Evolutionary conservation across 2,888 invertebrate species (phyloP), one percentile per base, ranked within the genome.

Genomic region (Sinopyrophorus schimmeli): DNA sequence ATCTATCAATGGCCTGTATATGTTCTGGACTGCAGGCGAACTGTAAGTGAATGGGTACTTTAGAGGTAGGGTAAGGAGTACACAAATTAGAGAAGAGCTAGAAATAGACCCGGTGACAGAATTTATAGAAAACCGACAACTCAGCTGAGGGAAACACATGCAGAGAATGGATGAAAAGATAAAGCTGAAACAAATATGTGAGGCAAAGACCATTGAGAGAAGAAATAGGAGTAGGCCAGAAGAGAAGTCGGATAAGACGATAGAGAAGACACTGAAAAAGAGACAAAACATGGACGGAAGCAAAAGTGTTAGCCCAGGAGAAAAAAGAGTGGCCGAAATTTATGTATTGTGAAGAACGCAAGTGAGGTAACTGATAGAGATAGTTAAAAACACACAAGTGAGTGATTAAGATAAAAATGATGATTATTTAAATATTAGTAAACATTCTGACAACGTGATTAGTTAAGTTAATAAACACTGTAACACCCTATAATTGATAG

Each of bases 121-220:
- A 14, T 40, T 40, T 24, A 44, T 56, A 28, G 47, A 52, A 52
- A 35, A 41, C 27, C 30, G 41, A 27, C 47, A 56, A 34, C 32
- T 54, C 9, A 32, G 46, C n/a, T 56, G 56, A 54, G 52, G 34
- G 40, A 49, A 48, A 23, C 56, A 48, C 12, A 5, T 49, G 9
- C 7, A 27, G 7, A 43, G 48, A 27, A 42, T 55, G 50, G 17
- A 39, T 3, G 14, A 30, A 16, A 16, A 39, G 1, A 24, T 37
- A 11, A 35, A 15, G 24, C 47, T 48, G 6, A 53, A 42, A 34
- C 31, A 47, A 39, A 26, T 49, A 16, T 53, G 53, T 48, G 40
- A 50, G 35, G 42, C 52, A 1, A 14, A 40, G 27, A 46, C 6
- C 30, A 20, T 7, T 21, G 16, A 12, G n/a, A 46, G 15, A 14